Evolutionary conservation across 1,140 invertebrate species (phyloP).

Genomic region (Hermatobates lingyangjiaoensis): DNA sequence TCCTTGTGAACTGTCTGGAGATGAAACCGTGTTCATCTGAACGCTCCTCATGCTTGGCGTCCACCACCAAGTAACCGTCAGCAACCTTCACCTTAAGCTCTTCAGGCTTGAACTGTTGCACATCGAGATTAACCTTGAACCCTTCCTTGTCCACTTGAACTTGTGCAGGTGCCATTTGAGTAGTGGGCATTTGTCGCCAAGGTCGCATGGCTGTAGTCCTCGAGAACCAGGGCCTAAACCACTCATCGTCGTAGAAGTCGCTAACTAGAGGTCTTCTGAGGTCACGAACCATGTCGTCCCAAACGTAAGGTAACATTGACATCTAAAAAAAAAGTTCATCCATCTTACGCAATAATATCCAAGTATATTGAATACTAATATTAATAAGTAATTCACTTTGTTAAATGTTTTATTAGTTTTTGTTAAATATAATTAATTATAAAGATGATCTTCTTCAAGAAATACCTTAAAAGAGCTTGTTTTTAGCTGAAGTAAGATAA

Average conservation of each 20-base stretch:
- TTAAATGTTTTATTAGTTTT: no score
- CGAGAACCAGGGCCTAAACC: neutral
- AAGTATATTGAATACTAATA: no score
- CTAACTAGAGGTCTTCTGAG: neutral
- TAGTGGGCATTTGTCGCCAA: neutral
- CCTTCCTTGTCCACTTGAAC: neutral
- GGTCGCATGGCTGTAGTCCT: neutral
- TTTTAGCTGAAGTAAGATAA: no score
- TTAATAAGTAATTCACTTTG: no score
- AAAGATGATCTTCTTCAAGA: no score
- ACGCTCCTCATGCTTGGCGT: constrained; percentile 47
- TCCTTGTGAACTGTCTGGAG: constrained; percentile 38
- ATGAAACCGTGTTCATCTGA: constrained; percentile 40
- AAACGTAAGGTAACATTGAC: neutral
- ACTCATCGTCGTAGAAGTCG: neutral
- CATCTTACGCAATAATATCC: no score
- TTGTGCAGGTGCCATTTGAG: neutral
- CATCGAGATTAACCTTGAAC: constrained; percentile 39
- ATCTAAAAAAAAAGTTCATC: no score
- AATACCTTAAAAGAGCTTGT: no score
- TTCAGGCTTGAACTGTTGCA: constrained; percentile 59
- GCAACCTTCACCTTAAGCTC: constrained; percentile 52
- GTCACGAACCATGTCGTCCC: neutral
- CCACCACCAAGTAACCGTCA: constrained; percentile 42
- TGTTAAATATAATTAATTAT: no score